These are phyloP conservation scores for Coracopsis vasa DNA, from an alignment of 2,113 vertebrate species.

Conservation along the genomic window DNA sequence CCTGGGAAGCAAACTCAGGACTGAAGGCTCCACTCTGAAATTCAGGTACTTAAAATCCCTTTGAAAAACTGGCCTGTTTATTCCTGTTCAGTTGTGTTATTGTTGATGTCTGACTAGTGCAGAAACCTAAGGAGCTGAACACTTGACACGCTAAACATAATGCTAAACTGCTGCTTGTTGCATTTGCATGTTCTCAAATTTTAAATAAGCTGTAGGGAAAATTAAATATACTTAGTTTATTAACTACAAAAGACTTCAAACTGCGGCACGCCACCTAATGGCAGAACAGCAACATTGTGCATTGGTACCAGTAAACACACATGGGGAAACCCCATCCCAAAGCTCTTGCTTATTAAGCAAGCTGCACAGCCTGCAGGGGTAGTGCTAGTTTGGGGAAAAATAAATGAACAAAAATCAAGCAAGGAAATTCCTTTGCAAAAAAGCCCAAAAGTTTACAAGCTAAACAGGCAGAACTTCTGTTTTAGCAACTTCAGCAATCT, in stretches of 20 bases:
- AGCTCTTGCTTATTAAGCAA: neutral
- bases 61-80: neutral
- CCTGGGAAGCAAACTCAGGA: neutral
- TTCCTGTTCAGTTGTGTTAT: neutral
- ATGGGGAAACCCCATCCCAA: neutral
- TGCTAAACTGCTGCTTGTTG: neutral
- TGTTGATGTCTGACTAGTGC: neutral
- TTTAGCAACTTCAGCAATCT: neutral
- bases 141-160: neutral
- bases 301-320: accelerated
- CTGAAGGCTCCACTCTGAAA: neutral
- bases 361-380: neutral
- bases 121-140: neutral
- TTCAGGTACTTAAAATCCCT: neutral
- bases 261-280: neutral
- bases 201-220: neutral
- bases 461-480: neutral
- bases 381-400: accelerated
- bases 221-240: neutral
- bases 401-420: neutral
- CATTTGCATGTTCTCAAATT: neutral
- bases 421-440: neutral
- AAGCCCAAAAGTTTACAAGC: neutral
- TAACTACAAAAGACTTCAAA: neutral
- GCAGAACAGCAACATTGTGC: neutral